phyloP scores from a whole-genome alignment of 2,888 invertebrate genomes.

The Lasioglossum vierecki region DNA sequence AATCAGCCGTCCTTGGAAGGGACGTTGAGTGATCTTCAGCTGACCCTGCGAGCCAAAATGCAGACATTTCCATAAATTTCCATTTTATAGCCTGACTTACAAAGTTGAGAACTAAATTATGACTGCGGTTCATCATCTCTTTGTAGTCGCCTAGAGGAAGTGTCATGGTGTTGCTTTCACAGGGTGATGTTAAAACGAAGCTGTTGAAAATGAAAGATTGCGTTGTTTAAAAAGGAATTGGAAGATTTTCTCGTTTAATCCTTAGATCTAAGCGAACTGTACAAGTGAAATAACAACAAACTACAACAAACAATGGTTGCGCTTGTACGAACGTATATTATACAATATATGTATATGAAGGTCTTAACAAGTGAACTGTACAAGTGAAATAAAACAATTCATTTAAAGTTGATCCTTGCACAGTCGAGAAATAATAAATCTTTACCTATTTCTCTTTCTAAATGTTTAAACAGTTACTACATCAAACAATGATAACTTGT shows the following conservation, averaged over 20 bases:
- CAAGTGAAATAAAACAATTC: not conserved
- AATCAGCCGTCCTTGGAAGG: not conserved
- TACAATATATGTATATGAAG: too few relatives aligned
- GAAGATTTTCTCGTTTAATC: not conserved
- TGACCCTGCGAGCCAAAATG: not conserved
- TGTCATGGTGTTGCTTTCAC: not conserved
- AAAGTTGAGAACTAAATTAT: not conserved
- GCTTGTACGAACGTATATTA: too few relatives aligned
- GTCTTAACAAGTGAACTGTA: too few relatives aligned
- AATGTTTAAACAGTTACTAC: not conserved
- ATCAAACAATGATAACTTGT: not conserved
- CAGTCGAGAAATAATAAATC: not conserved
- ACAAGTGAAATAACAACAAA: not conserved
- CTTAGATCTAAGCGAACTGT: not conserved
- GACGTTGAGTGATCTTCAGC: not conserved
- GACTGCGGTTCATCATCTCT: not conserved
- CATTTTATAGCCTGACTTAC: not conserved
- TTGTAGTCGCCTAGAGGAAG: not conserved
- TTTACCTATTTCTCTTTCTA: not conserved
- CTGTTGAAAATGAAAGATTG: not conserved
- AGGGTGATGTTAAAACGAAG: not conserved
- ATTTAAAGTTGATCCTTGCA: not conserved
- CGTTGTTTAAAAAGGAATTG: not conserved
- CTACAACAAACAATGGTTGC: not conserved
- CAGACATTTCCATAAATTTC: not conserved